Conservation (phyloP, 2,888 invertebrate genomes). For the Nymphalis urticae region DNA sequence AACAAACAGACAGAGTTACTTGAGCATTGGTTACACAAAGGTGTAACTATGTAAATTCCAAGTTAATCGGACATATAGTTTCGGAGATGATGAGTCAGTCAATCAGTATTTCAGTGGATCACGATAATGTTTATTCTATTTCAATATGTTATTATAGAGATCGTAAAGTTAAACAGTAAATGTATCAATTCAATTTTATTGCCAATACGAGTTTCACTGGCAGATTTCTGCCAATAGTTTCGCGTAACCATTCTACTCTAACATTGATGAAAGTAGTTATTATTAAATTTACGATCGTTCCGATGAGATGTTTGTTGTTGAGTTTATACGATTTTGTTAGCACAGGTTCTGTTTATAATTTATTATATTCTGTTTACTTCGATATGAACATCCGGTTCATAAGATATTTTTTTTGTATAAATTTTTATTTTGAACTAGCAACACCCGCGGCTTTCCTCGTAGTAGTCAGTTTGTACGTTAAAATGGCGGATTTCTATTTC, state of each 20-base stretch:
- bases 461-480: no score
- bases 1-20: no score
- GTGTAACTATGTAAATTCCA: no score
- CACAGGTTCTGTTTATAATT: not conserved
- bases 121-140: not conserved
- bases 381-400: no score
- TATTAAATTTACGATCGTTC: constrained; percentile 8
- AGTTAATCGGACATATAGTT: no score
- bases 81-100: no score
- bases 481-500: no score
- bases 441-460: no score
- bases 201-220: constrained; percentile 8
- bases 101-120: no score
- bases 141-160: not conserved
- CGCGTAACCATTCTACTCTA: not conserved
- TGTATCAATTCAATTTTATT: constrained; percentile 4
- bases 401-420: no score
- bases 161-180: constrained; percentile 11
- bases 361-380: not conserved
- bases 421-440: not conserved
- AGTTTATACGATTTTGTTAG: not conserved
- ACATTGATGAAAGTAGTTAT: not conserved
- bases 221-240: constrained; percentile 16
- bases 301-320: not conserved
- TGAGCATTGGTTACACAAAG: no score